These are phyloP conservation scores for Daphoenositta chrysoptera DNA, from an alignment of 2,113 vertebrate genomes.

Conservation along the genomic window DNA sequence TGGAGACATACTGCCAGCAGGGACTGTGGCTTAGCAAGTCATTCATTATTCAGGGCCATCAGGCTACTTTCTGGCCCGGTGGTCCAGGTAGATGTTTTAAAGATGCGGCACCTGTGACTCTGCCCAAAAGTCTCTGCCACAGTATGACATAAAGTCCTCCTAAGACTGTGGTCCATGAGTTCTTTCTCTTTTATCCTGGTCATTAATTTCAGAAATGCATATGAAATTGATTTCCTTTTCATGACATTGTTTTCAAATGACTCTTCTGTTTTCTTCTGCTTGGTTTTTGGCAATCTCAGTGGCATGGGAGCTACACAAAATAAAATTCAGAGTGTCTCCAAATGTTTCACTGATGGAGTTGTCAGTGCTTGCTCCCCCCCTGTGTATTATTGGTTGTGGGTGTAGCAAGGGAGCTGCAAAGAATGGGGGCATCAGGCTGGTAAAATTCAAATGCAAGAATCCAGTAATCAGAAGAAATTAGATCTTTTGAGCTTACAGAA, in stretches of 20 bases:
- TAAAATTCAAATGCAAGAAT: neutral
- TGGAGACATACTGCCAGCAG: neutral
- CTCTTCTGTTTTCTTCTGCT: slow-evolving; percentile 52
- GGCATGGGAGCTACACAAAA: slow-evolving; percentile 24
- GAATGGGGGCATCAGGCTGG: neutral
- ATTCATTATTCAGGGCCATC: neutral
- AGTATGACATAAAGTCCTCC: neutral
- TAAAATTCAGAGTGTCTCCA: slow-evolving; percentile 35
- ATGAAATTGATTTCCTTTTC: slow-evolving; percentile 31
- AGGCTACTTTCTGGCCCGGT: neutral
- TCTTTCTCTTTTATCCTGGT: neutral
- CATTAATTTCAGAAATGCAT: slow-evolving; percentile 47
- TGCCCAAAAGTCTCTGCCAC: neutral
- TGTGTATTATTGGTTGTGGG: neutral
- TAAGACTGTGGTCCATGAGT: neutral
- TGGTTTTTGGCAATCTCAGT: slow-evolving; percentile 17
- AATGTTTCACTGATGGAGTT: neutral
- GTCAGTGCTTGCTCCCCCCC: neutral
- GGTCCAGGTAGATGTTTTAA: neutral
- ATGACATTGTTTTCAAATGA: slow-evolving; percentile 46
- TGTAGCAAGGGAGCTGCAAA: neutral
- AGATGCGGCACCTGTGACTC: neutral
- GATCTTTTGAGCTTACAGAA: neutral
- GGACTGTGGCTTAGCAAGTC: neutral
- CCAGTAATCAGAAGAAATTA: neutral